Base-by-base conservation (phyloP, 2,888 invertebrate species). In the Aspidiotus destructor region DNA sequence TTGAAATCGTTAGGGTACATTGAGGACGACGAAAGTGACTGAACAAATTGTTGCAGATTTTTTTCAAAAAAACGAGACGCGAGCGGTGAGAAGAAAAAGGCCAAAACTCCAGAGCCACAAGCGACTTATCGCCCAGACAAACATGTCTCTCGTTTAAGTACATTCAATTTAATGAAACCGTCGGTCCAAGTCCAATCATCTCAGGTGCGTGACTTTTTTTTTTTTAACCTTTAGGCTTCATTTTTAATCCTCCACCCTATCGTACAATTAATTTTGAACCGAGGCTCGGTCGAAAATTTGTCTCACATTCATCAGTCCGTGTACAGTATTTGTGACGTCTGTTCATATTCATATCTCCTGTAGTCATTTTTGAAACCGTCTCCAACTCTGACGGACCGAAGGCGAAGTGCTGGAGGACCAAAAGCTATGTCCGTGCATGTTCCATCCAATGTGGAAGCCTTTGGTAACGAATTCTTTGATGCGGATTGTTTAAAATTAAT, bases 401-500 rank as follows among this genome's bases (percentile, higher is more conserved):
- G 83, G n/a, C 75, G 82, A 60, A 84, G 84, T 41, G 83, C 86
- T 10, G 74, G 73, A 28, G 74, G 73, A 40, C 84, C 84, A 41
- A 89, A 88, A 74, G 85, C 85, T 72, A 84, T 89, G 80, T 88
- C 90, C 0, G 81, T 84, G 57, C 81, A 81, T 0, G 82, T 85
- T 0, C 85, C 86, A 9, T 85, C 85, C 0, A 83, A 86, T 0
- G 85, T 91, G 0, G 91, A 91, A 76, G 83, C 88, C 0, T 86
- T 90, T 6, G 91, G 91, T 71, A 87, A 91, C 74, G 92, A 93
- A 78, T 86, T 92, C 73, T 92, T 87, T 74, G 93, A 94, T 75
- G 81, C 85, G 0, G 92, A 92, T 71, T 93, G 92, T 73, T 79
- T 95, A 71, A 90, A 89, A 74, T 80, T 93, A 57, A 94, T 99